These are phyloP conservation scores for Geotrypetes seraphini DNA, from an alignment of 2,797 vertebrate species.

Conservation along the genomic window DNA sequence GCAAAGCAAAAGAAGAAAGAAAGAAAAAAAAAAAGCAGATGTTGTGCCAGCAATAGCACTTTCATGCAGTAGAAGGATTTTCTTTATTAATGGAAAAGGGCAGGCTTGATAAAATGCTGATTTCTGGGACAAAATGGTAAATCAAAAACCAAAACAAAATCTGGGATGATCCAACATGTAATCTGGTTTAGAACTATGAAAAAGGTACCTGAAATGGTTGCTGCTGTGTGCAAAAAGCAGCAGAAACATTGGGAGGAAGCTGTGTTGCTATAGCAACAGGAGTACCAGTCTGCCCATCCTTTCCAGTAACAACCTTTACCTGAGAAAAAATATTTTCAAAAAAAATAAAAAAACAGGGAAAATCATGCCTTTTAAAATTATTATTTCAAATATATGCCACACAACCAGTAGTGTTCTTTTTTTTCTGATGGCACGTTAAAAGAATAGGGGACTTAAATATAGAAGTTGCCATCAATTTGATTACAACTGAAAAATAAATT, in stretches of 20 bases:
- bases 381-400: conserved; percentile 10
- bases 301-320: conserved; percentile 94
- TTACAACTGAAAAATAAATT: not conserved
- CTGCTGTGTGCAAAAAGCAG: conserved; percentile 82
- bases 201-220: conserved; percentile 83
- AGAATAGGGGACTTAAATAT: conserved; percentile 40
- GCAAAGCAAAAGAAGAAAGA: conserved; percentile 36
- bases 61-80: conserved; percentile 29
- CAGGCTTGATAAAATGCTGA: conserved; percentile 36
- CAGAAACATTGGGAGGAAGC: conserved; percentile 93
- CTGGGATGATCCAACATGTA: conserved; percentile 58
- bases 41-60: conserved; percentile 43
- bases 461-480: conserved; percentile 3
- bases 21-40: conserved; percentile 47
- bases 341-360: conserved; percentile 44
- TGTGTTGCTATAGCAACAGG: conserved; percentile 95
- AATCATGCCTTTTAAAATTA: conserved; percentile 43
- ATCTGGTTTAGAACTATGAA: conserved; percentile 58
- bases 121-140: conserved; percentile 40
- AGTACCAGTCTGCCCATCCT: conserved; percentile 91
- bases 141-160: conserved; percentile 40
- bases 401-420: conserved; percentile 14
- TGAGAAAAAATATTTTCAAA: conserved; percentile 59
- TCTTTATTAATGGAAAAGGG: conserved; percentile 34
- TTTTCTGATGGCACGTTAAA: conserved; percentile 27